phyloP scores from a whole-genome alignment of 2,888 invertebrate species.

The Archips crataeganus region DNA sequence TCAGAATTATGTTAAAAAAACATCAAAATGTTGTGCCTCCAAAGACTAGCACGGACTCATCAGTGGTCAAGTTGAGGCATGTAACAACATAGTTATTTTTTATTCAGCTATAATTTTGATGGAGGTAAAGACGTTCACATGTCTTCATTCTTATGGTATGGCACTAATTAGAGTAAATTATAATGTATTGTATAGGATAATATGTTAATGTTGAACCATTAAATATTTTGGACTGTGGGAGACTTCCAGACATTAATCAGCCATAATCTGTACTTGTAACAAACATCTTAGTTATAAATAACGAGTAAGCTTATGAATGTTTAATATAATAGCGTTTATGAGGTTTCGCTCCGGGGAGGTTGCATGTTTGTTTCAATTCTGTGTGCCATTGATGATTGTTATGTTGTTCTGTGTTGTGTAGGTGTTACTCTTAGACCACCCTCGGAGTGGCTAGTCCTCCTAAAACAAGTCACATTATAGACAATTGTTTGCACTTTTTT shows the following conservation, averaged over 20 bases:
- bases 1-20: neutral
- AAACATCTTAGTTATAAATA: constrained; percentile 26
- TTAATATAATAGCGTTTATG: constrained; percentile 57
- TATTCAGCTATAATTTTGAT: neutral
- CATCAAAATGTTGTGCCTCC: neutral
- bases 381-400: constrained; percentile 22
- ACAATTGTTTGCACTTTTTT: constrained; percentile 79
- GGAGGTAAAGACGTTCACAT: neutral
- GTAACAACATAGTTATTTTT: neutral
- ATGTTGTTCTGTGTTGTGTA: constrained; percentile 23
- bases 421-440: constrained; percentile 10
- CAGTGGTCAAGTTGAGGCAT: neutral
- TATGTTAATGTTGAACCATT: constrained; percentile 33
- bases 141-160: constrained; percentile 11
- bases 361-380: constrained; percentile 28
- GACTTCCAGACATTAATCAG: constrained; percentile 17
- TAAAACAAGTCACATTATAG: constrained; percentile 47
- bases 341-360: constrained; percentile 9
- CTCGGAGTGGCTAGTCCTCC: constrained; percentile 7
- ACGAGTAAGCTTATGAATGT: constrained; percentile 63
- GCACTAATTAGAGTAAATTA: constrained; percentile 23
- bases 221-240: constrained; percentile 32
- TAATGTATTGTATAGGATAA: constrained; percentile 33
- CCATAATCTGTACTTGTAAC: constrained; percentile 18
- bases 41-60: no score